Base-by-base conservation (phyloP, 1,140 invertebrate species). In the Aphis gossypii region DNA sequence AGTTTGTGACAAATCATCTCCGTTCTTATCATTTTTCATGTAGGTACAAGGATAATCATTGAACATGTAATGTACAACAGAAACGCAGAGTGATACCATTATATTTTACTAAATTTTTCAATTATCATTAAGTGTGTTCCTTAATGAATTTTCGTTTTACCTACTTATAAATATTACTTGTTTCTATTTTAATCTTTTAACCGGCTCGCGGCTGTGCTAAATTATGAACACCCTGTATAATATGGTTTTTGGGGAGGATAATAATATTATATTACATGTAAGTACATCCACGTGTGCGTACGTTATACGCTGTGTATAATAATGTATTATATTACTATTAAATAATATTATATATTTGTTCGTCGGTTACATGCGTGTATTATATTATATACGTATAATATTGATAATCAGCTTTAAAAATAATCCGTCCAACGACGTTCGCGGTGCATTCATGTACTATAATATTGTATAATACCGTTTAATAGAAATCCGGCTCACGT, bases 401-500 rank as follows among this genome's bases (percentile, higher is more conserved):
- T 41, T n/a, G 20, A 51, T 88, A 88, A 88, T 87, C 41, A 46
- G 84, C 44, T 87, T 87, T 46, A 87, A n/a, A 87, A 87, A 89
- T 54, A 54, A 89, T 46, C n/a, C 20, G 30, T 9, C 44, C 25
- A 25, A n/a, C 30, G 25, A 46, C 41, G 44, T 25, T 84, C 41
- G 25, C 2, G 25, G 41, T n/a, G 9, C 84, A n/a, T 14, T 46
- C 7, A 23, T 20, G 21, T 44, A 84, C 25, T 46, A n/a, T 30
- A 46, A n/a, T 25, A 46, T 86, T 46, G 30, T 30, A 30, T 54
- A 35, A 89, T 89, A 89, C 48, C 48, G n/a, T 89, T 89, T 89
- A 89, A 89, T 89, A 48, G 48, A 89, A 89, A 89, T 89, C 46
- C 87, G 48, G 48, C 18, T 88, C 18, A 51, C n/a, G 86, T 35